Base-by-base conservation (phyloP, 1,140 invertebrate species). In the Catajapyx aquilonaris region DNA sequence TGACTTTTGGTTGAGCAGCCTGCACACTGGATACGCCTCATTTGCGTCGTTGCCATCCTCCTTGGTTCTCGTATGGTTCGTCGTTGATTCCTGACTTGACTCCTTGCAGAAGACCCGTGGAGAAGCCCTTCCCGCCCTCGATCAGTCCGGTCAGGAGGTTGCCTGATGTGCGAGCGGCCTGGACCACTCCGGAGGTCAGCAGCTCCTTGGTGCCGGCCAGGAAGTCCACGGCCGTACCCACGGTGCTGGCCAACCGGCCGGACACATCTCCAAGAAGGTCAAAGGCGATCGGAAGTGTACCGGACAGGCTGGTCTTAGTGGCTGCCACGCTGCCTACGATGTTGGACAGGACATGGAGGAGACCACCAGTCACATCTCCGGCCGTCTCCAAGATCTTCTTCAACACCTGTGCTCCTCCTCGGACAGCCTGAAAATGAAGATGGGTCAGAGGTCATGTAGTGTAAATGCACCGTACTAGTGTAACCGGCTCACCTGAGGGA, bases 271-370 rank as follows among this genome's bases (percentile, higher is more conserved):
- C 46, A 32, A 48, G 30, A 37, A 48, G 44, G 31, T 48, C 46
- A 31, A 48, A 48, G 11, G 46, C 46, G 34, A 48, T 46, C 35
- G 46, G 46, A 34, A 48, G 39, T 23, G 46, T 48, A 41, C 46
- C 46, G 7, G 46, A 48, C 25, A 48, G 42, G 34, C 46, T 48
- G 10, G 46, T 48, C 31, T 48, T 48, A 31, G 46, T 44, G 10
- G 46, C 46, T 7, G 46, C 46, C 17, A 48, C 30, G 7, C 42
- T 44, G 3, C 44, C 46, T n/a, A 48, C 46, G 20, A 48, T 30
- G 37, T 48, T 48, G n/a, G 46, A 48, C 22, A 46, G 35, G 18
- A 48, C 44, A 35, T 48, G 46, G 4, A 48, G 25, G 15, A 48
- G 37, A 33, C 46, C 45, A 36, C 46, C 46, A 35, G 46, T 46